Base-by-base conservation (phyloP, 1,140 invertebrate species). In the Bombus waltoni region DNA sequence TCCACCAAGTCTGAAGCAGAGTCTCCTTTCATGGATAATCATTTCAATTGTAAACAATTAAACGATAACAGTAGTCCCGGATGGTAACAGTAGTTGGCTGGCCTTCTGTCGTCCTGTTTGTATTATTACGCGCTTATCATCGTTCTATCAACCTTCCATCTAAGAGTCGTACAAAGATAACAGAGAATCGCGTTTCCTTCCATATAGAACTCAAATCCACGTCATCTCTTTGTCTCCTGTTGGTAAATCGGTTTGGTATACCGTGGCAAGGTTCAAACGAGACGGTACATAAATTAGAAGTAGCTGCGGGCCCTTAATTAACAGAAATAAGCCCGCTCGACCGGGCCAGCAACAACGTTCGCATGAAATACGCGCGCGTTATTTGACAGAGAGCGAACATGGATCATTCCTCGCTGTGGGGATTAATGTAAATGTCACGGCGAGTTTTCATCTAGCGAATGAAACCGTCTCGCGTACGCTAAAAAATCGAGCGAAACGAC, bases 151-250 rank as follows among this genome's bases (percentile, higher is more conserved):
- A 28, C 22, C 38, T 40, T 28, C 22, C 25, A 13, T 71, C 66
- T 22, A 62, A 53, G 53, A 70, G 22, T 1, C 25, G 10, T 15
- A 28, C 32, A 35, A 25, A 15, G 15, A 32, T 70, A 38, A 22
- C 47, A 53, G 47, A 53, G 47, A 70, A 25, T 22, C 38, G 25
- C 18, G 15, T 35, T 35, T 9, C 47, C 80, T 47, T 66, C 65
- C 72, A 18, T 79, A 82, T 79, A 47, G 32, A 73, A 62, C 28
- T 11, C 42, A 59, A 40, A 90, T 84, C 87, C 88, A 88, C 89
- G 89, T 89, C 85, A 88, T 75, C 76, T 85, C 87, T 91, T 92
- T 92, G 90, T 93, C 81, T 87, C 81, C 79, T 83, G 81, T 92
- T 90, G 88, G 77, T 80, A 47, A 83, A 73, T 86, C 47, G 80